phyloP scores from a whole-genome alignment of 2,888 invertebrate genomes.

The Cryptus viduatorius region DNA sequence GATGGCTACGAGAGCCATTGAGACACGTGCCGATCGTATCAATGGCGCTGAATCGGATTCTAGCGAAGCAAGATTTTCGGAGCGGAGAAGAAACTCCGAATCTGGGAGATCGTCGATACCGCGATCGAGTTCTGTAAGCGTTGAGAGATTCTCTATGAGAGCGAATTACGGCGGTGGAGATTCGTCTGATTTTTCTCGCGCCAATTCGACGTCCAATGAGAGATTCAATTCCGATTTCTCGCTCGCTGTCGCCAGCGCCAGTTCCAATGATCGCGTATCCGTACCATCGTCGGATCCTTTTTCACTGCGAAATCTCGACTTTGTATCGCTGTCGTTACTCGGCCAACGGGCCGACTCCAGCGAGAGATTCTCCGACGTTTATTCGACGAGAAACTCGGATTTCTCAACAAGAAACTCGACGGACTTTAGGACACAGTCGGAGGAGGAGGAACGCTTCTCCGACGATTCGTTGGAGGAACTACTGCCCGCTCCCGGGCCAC shows the following conservation, averaged over 20 bases:
- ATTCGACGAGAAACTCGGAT: conserved; percentile 82
- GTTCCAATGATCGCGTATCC: conserved; percentile 83
- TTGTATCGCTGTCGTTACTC: conserved; percentile 79
- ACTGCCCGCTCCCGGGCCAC: conserved; percentile 87
- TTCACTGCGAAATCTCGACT: conserved; percentile 81
- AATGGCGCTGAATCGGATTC: conserved; percentile 75
- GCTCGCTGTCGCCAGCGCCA: conserved; percentile 82
- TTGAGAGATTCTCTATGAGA: conserved; percentile 82
- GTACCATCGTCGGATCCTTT: conserved; percentile 83
- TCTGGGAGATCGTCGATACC: conserved; percentile 83
- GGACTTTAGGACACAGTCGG: conserved; percentile 84
- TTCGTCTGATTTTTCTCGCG: conserved; percentile 83
- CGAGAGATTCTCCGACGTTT: conserved; percentile 81
- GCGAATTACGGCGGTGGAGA: conserved; percentile 81
- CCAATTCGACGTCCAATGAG: conserved; percentile 83
- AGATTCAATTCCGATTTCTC: conserved; percentile 84
- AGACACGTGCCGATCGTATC: conserved; percentile 32
- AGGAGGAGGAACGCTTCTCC: conserved; percentile 90
- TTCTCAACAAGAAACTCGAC: conserved; percentile 83
- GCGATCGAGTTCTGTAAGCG: conserved; percentile 82
- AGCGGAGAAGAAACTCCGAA: conserved; percentile 78
- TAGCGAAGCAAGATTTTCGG: conserved; percentile 76
- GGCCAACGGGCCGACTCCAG: conserved; percentile 80
- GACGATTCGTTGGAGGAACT: conserved; percentile 94
- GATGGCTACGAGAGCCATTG: conserved; percentile 59